Conservation (phyloP, 2,113 vertebrate species). For the Fregetta grallaria region DNA sequence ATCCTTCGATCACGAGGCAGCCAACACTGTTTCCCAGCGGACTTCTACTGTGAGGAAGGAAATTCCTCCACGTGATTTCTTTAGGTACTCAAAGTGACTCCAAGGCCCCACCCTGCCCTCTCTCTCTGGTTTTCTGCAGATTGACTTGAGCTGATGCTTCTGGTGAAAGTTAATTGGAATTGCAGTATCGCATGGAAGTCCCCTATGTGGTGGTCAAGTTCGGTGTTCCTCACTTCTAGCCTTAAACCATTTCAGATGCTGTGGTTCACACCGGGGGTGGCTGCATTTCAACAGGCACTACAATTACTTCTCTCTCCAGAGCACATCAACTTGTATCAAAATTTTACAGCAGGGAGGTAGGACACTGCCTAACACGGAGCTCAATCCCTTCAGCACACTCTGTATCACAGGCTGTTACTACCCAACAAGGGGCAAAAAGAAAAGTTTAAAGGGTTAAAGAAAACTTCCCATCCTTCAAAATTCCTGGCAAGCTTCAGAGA, state of each 20-base stretch:
- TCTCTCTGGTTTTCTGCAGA: neutral
- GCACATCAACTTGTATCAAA: neutral
- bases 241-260: neutral
- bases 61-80: neutral
- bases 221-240: neutral
- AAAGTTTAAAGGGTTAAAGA: neutral
- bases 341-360: neutral
- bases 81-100: neutral
- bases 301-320: neutral
- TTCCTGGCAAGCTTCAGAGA: neutral
- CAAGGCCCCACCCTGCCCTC: neutral
- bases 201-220: accelerated
- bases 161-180: neutral
- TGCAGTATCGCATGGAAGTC: neutral
- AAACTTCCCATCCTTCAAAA: neutral
- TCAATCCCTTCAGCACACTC: neutral
- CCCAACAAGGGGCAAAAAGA: neutral
- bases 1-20: neutral
- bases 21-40: neutral
- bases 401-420: neutral
- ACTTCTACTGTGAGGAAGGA: neutral
- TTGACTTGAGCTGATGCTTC: neutral
- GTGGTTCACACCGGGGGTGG: neutral
- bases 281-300: neutral
- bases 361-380: neutral